Base-by-base conservation (phyloP, 2,113 vertebrate species). In the Anguilla rostrata region DNA sequence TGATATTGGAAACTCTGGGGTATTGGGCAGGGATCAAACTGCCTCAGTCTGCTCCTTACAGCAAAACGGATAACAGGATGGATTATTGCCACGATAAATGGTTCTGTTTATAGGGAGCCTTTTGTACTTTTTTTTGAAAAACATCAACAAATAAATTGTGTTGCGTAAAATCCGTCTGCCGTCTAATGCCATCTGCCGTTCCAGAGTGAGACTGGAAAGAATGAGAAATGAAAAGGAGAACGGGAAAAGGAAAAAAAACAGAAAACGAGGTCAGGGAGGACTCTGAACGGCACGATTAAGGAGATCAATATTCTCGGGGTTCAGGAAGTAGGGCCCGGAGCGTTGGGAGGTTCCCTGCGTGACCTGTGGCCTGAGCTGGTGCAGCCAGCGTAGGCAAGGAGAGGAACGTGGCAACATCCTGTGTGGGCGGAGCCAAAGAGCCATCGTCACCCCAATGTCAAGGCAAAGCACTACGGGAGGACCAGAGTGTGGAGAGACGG, bases 21-120 rank as follows among this genome's bases (percentile, higher is more conserved):
- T 81, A 91, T 87, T 89, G 84, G 88, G 90, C 89, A 86, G 81
- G 71, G 88, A 90, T 91, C 89, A 87, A 89, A 90, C 89, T 90
- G 82, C 84, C 88, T 66, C 46, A 84, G 87, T 87, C 71, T 85
- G 85, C 78, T 49, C 78, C 56, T 78, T 39, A 85, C 78, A 46
- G 79, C 57, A 82, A 85, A 90, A 87, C 75, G 83, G 89, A 90
- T 89, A 87, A 83, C 79, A 79, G 85, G 89, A 87, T 82, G 83
- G 89, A 90, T 89, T 88, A 83, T 82, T 63, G 90, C 88, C 90
- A 84, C 89, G 87, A 92, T 89, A 91, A 91, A 63, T 84, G 40
- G 14, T 83, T 34, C 41, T 39, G 43, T 89, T 82, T 83, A 82
- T 84, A 16, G 20, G 57, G 78, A 78, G 12, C 5, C 20, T 81